phyloP scores from a whole-genome alignment of 1,140 invertebrate genomes.

The Nephotettix cincticeps region DNA sequence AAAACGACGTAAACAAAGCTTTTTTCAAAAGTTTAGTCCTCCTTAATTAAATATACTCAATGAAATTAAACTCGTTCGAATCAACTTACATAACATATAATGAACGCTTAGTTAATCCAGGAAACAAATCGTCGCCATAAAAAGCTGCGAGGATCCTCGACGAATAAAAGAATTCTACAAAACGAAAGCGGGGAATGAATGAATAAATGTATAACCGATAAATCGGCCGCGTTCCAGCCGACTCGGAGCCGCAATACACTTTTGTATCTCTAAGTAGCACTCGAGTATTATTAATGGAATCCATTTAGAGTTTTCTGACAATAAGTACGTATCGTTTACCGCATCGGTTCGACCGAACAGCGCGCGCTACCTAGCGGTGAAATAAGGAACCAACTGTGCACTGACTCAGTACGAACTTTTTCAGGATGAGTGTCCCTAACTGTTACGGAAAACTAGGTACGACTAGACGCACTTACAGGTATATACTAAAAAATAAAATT shows the following conservation, averaged over 20 bases:
- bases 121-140: background rate
- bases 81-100: background rate
- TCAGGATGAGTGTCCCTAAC: background rate
- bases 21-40: background rate
- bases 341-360: background rate
- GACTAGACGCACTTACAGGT: too few species aligned
- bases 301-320: conserved; percentile 3
- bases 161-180: background rate
- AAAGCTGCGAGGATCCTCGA: background rate
- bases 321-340: conserved; percentile 1
- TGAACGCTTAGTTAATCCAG: background rate
- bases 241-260: background rate
- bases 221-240: background rate
- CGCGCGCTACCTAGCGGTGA: background rate
- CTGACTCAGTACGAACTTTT: too few species aligned
- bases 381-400: background rate
- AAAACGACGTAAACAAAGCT: background rate
- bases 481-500: too few species aligned
- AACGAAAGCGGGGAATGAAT: conserved; percentile 8
- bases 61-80: background rate
- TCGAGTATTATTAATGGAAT: conserved; percentile 21
- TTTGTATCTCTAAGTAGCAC: conserved; percentile 12
- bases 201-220: conserved; percentile 14
- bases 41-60: background rate
- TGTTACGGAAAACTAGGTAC: too few species aligned